phyloP scores from a whole-genome alignment of 1,140 invertebrate species.

The Tetraneura akinire region DNA sequence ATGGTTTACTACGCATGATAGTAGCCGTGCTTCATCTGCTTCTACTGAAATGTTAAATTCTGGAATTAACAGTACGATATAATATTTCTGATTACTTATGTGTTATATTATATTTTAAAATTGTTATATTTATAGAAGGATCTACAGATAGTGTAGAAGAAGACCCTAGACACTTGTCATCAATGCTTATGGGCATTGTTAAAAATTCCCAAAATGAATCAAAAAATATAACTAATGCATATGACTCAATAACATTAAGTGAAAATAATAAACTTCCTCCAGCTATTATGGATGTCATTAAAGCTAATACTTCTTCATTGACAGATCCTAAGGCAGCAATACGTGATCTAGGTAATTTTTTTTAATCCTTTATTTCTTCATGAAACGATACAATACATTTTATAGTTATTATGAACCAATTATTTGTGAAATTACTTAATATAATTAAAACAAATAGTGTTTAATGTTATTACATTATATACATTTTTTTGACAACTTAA shows the following conservation, averaged over 20 bases:
- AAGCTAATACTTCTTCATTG: constrained; percentile 28
- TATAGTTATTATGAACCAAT: too few relatives aligned
- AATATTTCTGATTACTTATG: neutral
- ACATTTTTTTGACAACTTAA: too few relatives aligned
- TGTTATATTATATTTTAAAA: neutral
- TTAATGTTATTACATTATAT: too few relatives aligned
- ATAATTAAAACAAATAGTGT: too few relatives aligned
- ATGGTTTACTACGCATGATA: constrained; percentile 45
- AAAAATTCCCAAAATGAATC: constrained; percentile 32
- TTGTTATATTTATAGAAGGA: constrained; percentile 19
- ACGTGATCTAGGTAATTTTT: constrained; percentile 37
- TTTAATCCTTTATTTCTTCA: too few relatives aligned
- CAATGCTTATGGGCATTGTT: constrained; percentile 44
- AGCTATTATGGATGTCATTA: constrained; percentile 46
- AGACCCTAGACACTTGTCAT: constrained; percentile 38
- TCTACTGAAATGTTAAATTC: constrained; percentile 49
- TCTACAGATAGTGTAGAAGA: constrained; percentile 22
- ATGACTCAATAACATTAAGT: constrained; percentile 33
- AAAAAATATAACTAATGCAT: constrained; percentile 46
- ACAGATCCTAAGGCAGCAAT: constrained; percentile 33
- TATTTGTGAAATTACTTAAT: too few relatives aligned
- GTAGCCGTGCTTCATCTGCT: constrained; percentile 40
- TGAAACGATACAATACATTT: too few relatives aligned
- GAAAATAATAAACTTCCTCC: constrained; percentile 48
- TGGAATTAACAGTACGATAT: constrained; percentile 26